These are phyloP conservation scores for Ciconia boyciana DNA, from an alignment of 2,113 vertebrate species.

Conservation along the genomic window DNA sequence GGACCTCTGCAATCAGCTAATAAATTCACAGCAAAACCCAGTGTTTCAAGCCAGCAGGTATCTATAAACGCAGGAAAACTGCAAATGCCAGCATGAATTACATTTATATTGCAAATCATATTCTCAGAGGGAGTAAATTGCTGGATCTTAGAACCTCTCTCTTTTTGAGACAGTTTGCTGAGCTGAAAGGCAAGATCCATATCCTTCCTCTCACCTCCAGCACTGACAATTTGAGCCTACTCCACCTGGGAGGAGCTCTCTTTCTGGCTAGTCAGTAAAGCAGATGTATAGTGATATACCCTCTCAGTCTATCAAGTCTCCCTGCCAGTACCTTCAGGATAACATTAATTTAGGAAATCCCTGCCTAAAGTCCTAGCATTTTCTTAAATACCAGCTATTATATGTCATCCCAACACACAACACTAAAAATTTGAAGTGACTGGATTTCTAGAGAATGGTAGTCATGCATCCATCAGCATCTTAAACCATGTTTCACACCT, in stretches of 20 bases:
- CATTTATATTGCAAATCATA: neutral
- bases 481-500: neutral
- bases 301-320: neutral
- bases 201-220: neutral
- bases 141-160: neutral
- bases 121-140: neutral
- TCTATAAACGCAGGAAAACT: neutral
- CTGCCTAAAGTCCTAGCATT: neutral
- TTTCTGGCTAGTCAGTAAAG: neutral
- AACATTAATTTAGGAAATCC: neutral
- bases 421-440: neutral
- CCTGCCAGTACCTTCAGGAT: neutral
- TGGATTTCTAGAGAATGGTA: neutral
- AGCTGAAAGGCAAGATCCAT: neutral
- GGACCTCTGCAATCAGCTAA: neutral
- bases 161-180: neutral
- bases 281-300: neutral
- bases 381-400: neutral
- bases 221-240: neutral
- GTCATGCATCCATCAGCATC: neutral
- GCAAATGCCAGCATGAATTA: neutral
- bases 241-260: neutral
- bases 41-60: neutral
- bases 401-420: neutral
- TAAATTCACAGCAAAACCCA: neutral